phyloP scores from a whole-genome alignment of 2,113 vertebrate species.

The Lucifuga dentata region DNA sequence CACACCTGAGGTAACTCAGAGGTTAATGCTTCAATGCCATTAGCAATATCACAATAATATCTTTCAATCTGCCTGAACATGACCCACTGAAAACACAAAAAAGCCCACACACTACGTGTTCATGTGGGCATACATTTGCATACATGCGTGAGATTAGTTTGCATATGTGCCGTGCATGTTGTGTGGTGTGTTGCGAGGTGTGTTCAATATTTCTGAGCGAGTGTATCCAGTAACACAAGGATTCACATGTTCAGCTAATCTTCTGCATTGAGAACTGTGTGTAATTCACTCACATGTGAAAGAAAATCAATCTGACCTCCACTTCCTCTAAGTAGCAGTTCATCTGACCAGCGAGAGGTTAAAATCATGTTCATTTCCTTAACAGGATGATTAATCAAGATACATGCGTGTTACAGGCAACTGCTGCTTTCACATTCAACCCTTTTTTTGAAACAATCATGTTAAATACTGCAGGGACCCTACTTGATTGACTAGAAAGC shows the following conservation, averaged over 20 bases:
- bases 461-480: slow-evolving; percentile 47
- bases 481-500: slow-evolving; percentile 57
- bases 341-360: slow-evolving; percentile 80
- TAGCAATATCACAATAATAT: neutral
- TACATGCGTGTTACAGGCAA: slow-evolving; percentile 33
- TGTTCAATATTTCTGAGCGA: slow-evolving; percentile 67
- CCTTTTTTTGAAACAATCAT: slow-evolving; percentile 46
- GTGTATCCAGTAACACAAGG: slow-evolving; percentile 59
- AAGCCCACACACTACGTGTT: too few relatives aligned
- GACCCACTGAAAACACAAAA: too few relatives aligned
- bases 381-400: slow-evolving; percentile 77
- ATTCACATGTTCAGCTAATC: slow-evolving; percentile 74
- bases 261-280: slow-evolving; percentile 66
- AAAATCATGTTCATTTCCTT: slow-evolving; percentile 73
- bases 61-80: neutral
- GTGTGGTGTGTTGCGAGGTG: neutral
- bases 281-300: slow-evolving; percentile 76
- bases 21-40: slow-evolving; percentile 37
- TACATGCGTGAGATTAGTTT: neutral
- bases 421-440: slow-evolving; percentile 50
- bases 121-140: too few relatives aligned
- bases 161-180: slow-evolving; percentile 16
- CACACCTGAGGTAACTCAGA: slow-evolving; percentile 26
- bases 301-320: slow-evolving; percentile 83
- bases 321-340: slow-evolving; percentile 75